Base-by-base conservation (phyloP, 2,797 vertebrate species). In the Sparus aurata region DNA sequence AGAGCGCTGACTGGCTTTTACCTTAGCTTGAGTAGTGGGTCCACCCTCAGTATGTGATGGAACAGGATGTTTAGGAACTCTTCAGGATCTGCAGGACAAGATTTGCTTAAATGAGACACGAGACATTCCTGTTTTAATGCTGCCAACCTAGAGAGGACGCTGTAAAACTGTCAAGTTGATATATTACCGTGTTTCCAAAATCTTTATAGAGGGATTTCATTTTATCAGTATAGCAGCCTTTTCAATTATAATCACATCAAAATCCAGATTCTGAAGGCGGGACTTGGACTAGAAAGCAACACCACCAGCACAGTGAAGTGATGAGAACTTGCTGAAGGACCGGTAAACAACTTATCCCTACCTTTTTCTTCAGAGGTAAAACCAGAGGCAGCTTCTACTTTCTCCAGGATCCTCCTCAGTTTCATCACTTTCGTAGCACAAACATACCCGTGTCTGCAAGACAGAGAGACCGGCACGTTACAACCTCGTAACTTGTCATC, bases 351-450 rank as follows among this genome's bases (percentile, higher is more conserved):
- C 4, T 17, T 1, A 16, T 38, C 10, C 0, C 12, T 85, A 98
- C 98, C 98, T 96, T 99, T 99, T 91, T 99, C 98, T 91, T 99
- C 98, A 71, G 98, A 99, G 12, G 98, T 99, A 92, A 99, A 99
- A 80, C 98, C 98, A 82, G 98, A 98, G 0, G 98, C 98, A 64
- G 98, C 98, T 88, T 98, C 98, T 75, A 99, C 98, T 91, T 99
- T 99, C 93, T 99, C 98, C 91, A 99, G 94, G 84, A 99, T 98
- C 91, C 98, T 97, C 90, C 98, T 95, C 66, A 99, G 92, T 89
- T 99, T 99, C 98, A 99, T 99, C 90, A 99, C 97, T 96, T 99
- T 99, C 50, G 98, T 99, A 72, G 98, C 98, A 89, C 98, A 99
- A 66, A 99, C 98, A 70, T 99, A 99, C 58, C 98, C 98, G 0